A percentile compares a stretch with the other conserved stretches of the same genome.
Evolutionary conservation across 2,888 invertebrate genomes (phyloP).

Genomic region (Drosophila siamana): DNA sequence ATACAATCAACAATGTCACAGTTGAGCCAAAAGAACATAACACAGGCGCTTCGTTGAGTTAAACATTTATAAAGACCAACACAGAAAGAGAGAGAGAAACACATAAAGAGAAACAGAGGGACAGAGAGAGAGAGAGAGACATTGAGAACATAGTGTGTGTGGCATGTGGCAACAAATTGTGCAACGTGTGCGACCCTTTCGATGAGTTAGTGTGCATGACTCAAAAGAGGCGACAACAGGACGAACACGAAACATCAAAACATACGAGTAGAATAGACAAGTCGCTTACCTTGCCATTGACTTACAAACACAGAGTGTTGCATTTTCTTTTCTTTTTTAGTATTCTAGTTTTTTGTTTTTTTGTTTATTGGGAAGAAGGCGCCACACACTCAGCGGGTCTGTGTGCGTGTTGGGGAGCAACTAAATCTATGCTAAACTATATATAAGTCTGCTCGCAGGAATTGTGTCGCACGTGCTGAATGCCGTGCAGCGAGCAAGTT

Average conservation of each 20-base stretch:
- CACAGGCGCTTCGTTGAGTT: conserved; percentile 24
- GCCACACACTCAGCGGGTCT: conserved; percentile 19
- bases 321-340: too few species aligned
- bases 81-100: conserved; percentile 1
- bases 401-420: conserved; percentile 26
- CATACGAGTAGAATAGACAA: conserved; percentile 32
- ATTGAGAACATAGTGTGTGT: too few species aligned
- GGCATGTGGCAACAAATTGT: conserved; percentile 22
- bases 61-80: conserved; percentile 39
- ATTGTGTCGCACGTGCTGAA: conserved; percentile 91
- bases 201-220: conserved; percentile 18
- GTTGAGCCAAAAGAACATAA: conserved; percentile 32
- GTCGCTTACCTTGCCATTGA: conserved; percentile 73
- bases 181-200: conserved; percentile 20
- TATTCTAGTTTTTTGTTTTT: not conserved
- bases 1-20: conserved; percentile 55
- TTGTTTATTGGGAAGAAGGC: conserved; percentile 14
- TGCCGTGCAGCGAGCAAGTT: conserved; percentile 91
- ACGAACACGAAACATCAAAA: conserved; percentile 50
- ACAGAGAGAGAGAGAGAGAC: conserved; percentile 3
- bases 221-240: conserved; percentile 32
- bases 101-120: conserved; percentile 20
- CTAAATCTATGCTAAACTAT: conserved; percentile 86
- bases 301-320: too few species aligned
- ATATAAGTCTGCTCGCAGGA: conserved; percentile 94